Evolutionary conservation across 2,888 invertebrate genomes (phyloP).

Genomic region (Nemapogon koenigi): DNA sequence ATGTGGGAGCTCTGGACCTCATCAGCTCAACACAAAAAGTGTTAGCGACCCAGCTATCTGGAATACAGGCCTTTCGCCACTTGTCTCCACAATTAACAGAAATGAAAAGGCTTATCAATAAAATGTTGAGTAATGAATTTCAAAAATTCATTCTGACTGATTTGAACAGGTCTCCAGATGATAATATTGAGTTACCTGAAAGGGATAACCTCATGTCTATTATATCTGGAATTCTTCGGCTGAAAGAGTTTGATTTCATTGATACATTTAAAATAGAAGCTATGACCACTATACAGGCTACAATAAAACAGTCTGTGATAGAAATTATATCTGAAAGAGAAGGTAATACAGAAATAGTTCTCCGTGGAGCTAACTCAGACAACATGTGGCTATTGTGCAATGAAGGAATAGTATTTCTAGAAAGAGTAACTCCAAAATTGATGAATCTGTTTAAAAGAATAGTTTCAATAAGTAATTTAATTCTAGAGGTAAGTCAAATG

Average conservation of each 20-base stretch:
- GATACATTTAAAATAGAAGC: slow-evolving; percentile 89
- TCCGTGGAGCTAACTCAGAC: slow-evolving; percentile 49
- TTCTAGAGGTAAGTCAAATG: slow-evolving; percentile 74
- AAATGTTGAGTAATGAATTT: slow-evolving; percentile 96
- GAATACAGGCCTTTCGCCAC: slow-evolving; percentile 94
- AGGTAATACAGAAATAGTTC: slow-evolving; percentile 48
- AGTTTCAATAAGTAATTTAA: slow-evolving; percentile 75
- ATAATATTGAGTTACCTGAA: slow-evolving; percentile 68
- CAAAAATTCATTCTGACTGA: slow-evolving; percentile 90
- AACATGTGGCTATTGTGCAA: slow-evolving; percentile 65
- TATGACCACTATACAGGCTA: slow-evolving; percentile 84
- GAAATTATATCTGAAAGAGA: slow-evolving; percentile 66
- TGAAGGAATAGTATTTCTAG: slow-evolving; percentile 74
- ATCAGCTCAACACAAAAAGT: slow-evolving; percentile 97
- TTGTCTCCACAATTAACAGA: slow-evolving; percentile 94
- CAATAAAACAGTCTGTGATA: slow-evolving; percentile 87
- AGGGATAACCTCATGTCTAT: slow-evolving; percentile 88
- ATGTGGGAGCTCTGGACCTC: slow-evolving; percentile 95
- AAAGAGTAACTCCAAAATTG: slow-evolving; percentile 70
- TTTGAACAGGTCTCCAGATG: slow-evolving; percentile 79
- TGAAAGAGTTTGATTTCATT: slow-evolving; percentile 88
- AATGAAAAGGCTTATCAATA: slow-evolving; percentile 94
- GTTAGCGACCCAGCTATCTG: slow-evolving; percentile 85
- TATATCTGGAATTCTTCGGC: slow-evolving; percentile 87
- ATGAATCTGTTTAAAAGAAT: slow-evolving; percentile 76